A percentile compares a stretch with the other conserved stretches of the same genome.
phyloP scores from a whole-genome alignment of 2,888 invertebrate genomes.

The Aporophyla nigra region DNA sequence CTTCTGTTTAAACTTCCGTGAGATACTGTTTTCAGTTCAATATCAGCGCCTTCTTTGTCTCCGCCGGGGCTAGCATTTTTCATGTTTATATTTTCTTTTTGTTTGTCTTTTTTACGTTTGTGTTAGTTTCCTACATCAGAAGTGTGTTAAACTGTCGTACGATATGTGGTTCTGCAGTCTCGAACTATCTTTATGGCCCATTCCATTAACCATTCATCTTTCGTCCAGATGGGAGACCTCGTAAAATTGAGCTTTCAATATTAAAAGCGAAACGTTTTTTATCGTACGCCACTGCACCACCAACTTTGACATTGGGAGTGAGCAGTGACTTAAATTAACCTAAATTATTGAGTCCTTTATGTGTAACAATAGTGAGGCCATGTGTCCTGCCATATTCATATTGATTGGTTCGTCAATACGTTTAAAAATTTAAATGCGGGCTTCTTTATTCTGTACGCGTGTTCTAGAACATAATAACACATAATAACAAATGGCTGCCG shows the following conservation, averaged over 20 bases:
- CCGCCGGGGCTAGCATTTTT: conserved; percentile 1
- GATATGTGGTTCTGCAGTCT: conserved; percentile 70
- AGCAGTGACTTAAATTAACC: conserved; percentile 66
- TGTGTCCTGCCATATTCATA: conserved; percentile 75
- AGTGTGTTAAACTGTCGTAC: conserved; percentile 57
- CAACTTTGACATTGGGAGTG: conserved; percentile 51
- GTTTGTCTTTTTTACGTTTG: conserved; percentile 28
- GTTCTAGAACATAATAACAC: conserved; percentile 81
- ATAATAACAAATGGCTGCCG: conserved; percentile 86
- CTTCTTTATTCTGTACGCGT: conserved; percentile 82
- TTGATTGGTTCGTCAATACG: conserved; percentile 81
- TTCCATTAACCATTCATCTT: conserved; percentile 69
- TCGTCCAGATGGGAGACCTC: conserved; percentile 65
- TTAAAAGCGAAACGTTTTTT: conserved; percentile 40
- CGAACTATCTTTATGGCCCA: conserved; percentile 73
- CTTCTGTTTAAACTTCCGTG: conserved; percentile 43
- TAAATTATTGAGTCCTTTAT: conserved; percentile 67
- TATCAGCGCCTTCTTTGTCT: conserved; percentile 26
- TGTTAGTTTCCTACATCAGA: conserved; percentile 10
- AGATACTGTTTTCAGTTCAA: conserved; percentile 24
- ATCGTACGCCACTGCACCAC: conserved; percentile 1
- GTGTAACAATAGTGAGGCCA: conserved; percentile 69
- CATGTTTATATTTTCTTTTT: conserved; percentile 34
- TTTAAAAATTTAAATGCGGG: conserved; percentile 85
- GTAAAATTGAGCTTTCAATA: conserved; percentile 64